Evolutionary conservation across 2,888 invertebrate species (phyloP), one percentile per base, ranked within the genome.

Genomic region (Caenorhabditis wallacei): DNA sequence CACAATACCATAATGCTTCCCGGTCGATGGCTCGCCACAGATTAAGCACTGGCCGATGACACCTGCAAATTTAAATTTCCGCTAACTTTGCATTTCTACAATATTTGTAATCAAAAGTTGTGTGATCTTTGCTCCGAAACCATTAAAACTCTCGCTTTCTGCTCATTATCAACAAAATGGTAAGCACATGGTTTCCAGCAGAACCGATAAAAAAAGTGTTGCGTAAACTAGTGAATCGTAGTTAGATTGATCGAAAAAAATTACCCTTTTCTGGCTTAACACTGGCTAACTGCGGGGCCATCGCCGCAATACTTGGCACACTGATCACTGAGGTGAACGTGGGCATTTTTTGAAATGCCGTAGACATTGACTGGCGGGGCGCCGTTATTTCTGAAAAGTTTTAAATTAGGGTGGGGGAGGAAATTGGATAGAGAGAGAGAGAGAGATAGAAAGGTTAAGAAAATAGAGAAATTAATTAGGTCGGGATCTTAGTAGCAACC

Each of bases 1-100:
- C 20, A 89, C 80, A 46, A 91, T 88, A 43, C 92, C 92, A 64
- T 91, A 91, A 66, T 92, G 91, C 64, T 89, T 91, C 1, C 92
- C 92, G 11, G 89, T 89, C 0, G 88, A 86, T 20, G 87, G 84
- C 43, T 90, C 90, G 11, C 85, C 85, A 57, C 90, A 90, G 20
- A 90, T 90, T 37, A 88, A 53, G 74, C 91, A 90, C 16, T 81
- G 79, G 1, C 88, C 88, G 63, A 88, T 88, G 2, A 84, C 70
- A 18, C 84, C 88, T 84, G 83, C 35, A 87, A 37, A 10, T 40
- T 40, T 13, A 30, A 30, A 30, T 30, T 16, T 40, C 40, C 40
- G 16, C 11, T 13, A 30, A 30, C 40, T 40, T 11, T 13, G 40
- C 40, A 40, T 48, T 48, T 48, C 18, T 1, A 30, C 4, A 5